Evolutionary conservation across 2,888 invertebrate genomes (phyloP), one percentile per base, ranked within the genome.

Genomic region (Agelastica alni): DNA sequence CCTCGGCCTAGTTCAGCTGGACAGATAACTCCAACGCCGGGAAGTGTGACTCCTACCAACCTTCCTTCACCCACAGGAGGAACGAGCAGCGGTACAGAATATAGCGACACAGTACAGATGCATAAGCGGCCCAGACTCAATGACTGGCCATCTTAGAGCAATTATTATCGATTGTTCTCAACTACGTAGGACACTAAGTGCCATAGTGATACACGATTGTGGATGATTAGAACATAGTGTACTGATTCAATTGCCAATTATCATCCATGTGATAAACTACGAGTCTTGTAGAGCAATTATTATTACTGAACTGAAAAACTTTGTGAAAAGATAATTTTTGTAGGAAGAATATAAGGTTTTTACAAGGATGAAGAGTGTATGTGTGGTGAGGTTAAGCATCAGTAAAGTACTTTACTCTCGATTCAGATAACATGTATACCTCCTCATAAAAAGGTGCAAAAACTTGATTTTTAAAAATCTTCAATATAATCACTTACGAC

Each of bases 131-230:
- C 91, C 71, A 87, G 95, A 78, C 86, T 95, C 75, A 83, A 85
- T 51, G 95, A 95, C 75, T 96, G 96, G 95, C 86, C 89, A 77
- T 90, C 92, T 87, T 92, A 91, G 90, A 79, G 55, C 37, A 45
- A 44, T 43, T 36, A n/a, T 5, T 26, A 36, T 16, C 28, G 51
- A 43, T 47, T 43, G 51, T 46, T 47, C 53, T 48, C 44, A 64
- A 66, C 62, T 63, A 55, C 65, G 64, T 60, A 62, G 66, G 66
- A 71, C 72, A 70, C 67, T 67, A 67, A 75, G 75, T 76, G 75
- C 75, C 76, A 76, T 76, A 76, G 75, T 75, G 74, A 74, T 75
- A 51, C 48, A 69, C 67, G 32, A 44, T 70, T 69, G 70, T 68
- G 70, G 70, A 70, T 68, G 69, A 58, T 48, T 52, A 61, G 63